Evolutionary conservation across 2,797 vertebrate genomes (phyloP), one percentile per base, ranked within the genome.

Genomic region (Etheostoma nigrum): DNA sequence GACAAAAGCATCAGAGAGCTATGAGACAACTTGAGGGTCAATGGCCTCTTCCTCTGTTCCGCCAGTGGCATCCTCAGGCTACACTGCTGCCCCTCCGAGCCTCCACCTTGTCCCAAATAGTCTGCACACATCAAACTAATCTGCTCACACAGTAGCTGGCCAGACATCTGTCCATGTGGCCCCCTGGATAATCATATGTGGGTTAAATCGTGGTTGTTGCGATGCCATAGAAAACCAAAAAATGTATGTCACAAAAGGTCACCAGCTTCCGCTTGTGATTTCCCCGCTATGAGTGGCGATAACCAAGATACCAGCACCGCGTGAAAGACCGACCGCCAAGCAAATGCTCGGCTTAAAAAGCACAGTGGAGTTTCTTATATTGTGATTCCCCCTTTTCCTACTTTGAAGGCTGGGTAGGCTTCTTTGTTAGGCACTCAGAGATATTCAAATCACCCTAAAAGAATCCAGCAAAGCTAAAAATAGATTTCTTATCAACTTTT

Each of bases 321-420:
- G 40, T 6, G n/a, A 55, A 83, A n/a, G 67, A 82, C n/a, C 21
- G 25, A 65, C 69, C 2, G 60, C 64, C 25, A 47, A 40, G 57
- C 53, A 67, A 57, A 55, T 14, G 19, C 79, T 69, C 18, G 2
- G 71, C 55, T 80, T 84, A 74, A 87, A 72, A 76, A 79, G 55
- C 77, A 85, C 54, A 42, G 45, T 68, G 66, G 2, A 57, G 53
- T 66, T 83, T 80, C 74, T 79, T 5, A 67, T 73, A 53, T 47
- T 52, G 66, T 68, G 68, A 40, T 40, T 83, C 23, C 74, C 10
- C 55, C 58, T 51, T 72, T 70, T 68, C 48, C 48, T 42, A 4
- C 71, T 74, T 71, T 81, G 65, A 84, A 74, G 63, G 76, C 55
- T 51, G 67, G 78, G 86, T 89, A 87, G 89, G 85, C 89, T 86